Conservation (phyloP, 2,113 vertebrate species). For the Erythrolamprus reginae region DNA sequence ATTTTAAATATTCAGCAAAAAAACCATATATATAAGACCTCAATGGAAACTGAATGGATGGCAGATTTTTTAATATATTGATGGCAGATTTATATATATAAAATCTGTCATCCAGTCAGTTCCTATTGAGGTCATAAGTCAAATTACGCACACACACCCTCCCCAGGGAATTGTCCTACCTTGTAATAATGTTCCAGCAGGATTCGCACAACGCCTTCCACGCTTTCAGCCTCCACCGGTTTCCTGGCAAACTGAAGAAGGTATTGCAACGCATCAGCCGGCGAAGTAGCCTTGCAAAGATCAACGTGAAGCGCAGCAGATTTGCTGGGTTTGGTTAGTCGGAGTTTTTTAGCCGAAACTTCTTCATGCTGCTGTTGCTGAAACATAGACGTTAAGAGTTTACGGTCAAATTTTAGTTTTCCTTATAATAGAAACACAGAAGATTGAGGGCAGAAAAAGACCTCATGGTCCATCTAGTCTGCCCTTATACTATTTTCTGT, state of each 20-base stretch:
- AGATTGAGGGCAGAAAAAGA: no score
- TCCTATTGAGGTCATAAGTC: no score
- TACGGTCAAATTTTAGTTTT: not conserved
- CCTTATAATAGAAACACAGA: no score
- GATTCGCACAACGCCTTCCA: slow-evolving; percentile 91
- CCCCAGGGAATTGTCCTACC: slow-evolving; percentile 60
- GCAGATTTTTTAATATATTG: no score
- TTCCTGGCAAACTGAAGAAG: slow-evolving; percentile 91
- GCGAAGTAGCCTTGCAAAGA: slow-evolving; percentile 87
- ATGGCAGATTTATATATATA: no score
- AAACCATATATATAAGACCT: no score
- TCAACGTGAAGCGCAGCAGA: slow-evolving; percentile 92
- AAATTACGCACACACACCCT: no score
- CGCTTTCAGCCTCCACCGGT: slow-evolving; percentile 91
- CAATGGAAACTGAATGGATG: no score
- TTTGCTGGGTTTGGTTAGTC: slow-evolving; percentile 93
- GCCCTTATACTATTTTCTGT: no score
- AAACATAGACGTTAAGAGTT: not conserved
- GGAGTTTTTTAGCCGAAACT: slow-evolving; percentile 82
- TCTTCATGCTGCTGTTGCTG: slow-evolving; percentile 85
- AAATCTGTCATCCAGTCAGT: no score
- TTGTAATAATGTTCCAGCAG: slow-evolving; percentile 97
- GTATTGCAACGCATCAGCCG: slow-evolving; percentile 91
- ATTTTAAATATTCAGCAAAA: no score
- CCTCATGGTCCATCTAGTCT: no score